These are phyloP conservation scores for Orchesella flavescens DNA, from an alignment of 2,888 invertebrate genomes.

Conservation along the genomic window DNA sequence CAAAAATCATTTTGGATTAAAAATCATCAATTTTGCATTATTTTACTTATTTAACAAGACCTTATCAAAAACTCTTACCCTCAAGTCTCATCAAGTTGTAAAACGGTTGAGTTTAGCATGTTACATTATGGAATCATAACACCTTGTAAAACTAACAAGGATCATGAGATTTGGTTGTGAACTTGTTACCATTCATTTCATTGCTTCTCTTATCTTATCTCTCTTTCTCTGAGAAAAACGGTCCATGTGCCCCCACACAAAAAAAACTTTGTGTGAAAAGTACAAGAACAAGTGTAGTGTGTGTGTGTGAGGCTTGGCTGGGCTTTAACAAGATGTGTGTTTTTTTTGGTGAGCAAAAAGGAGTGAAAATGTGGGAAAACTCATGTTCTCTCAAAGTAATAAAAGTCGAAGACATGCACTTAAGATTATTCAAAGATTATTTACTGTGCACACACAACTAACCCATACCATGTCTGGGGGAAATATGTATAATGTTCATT, in stretches of 20 bases:
- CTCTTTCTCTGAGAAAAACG: neutral
- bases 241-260: neutral
- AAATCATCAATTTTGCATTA: too few relatives aligned
- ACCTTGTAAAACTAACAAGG: slow-evolving; percentile 51
- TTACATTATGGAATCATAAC: too few relatives aligned
- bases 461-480: neutral
- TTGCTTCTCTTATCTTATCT: slow-evolving; percentile 48
- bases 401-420: slow-evolving; percentile 59
- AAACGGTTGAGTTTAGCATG: too few relatives aligned
- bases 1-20: too few relatives aligned
- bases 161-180: slow-evolving; percentile 31
- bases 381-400: slow-evolving; percentile 52
- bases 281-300: slow-evolving; percentile 18
- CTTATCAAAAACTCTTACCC: too few relatives aligned
- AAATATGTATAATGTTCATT: neutral
- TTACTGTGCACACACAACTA: slow-evolving; percentile 1
- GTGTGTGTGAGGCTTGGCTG: neutral
- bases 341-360: slow-evolving; percentile 57
- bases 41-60: too few relatives aligned
- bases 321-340: slow-evolving; percentile 5
- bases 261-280: neutral
- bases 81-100: too few relatives aligned
- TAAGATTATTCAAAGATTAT: slow-evolving; percentile 47
- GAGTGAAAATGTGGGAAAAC: slow-evolving; percentile 60
- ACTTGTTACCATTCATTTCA: slow-evolving; percentile 48